Conservation (phyloP, 1,140 invertebrate genomes). For the Cydia pomonella region DNA sequence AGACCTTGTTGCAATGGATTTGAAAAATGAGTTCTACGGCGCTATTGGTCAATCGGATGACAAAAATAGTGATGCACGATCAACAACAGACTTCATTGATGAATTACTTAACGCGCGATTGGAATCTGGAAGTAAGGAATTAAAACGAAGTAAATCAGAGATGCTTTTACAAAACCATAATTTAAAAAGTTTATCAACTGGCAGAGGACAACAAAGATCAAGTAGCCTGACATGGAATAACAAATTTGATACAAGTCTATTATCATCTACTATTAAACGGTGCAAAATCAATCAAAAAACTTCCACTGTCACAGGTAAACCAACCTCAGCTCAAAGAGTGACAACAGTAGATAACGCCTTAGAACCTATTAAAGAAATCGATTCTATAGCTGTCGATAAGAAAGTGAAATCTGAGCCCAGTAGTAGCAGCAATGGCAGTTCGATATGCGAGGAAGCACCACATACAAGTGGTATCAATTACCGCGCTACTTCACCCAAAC, state of each 20-base stretch:
- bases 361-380: conserved; percentile 63
- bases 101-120: conserved; percentile 82
- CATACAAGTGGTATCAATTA: conserved; percentile 72
- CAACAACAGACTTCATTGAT: conserved; percentile 82
- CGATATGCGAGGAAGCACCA: conserved; percentile 60
- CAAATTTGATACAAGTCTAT: conserved; percentile 82
- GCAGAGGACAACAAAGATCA: conserved; percentile 83
- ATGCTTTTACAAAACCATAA: conserved; percentile 80
- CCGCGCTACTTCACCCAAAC: conserved; percentile 63
- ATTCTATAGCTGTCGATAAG: conserved; percentile 56
- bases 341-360: conserved; percentile 57
- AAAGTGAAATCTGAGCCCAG: conserved; percentile 63
- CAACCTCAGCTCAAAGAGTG: conserved; percentile 66
- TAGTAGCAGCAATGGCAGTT: conserved; percentile 43
- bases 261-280: conserved; percentile 84
- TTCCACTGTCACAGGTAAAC: conserved; percentile 75
- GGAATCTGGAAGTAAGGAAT: conserved; percentile 78
- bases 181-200: conserved; percentile 77
- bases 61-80: conserved; percentile 74
- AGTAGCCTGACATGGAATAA: conserved; percentile 86
- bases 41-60: conserved; percentile 78
- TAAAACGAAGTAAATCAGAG: conserved; percentile 84
- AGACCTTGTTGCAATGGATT: conserved; percentile 81
- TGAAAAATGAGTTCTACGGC: conserved; percentile 82
- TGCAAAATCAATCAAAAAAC: conserved; percentile 83